A percentile compares a stretch with the other conserved stretches of the same genome.
phyloP scores from a whole-genome alignment of 2,797 vertebrate genomes.

The Leptatherina wallacei region DNA sequence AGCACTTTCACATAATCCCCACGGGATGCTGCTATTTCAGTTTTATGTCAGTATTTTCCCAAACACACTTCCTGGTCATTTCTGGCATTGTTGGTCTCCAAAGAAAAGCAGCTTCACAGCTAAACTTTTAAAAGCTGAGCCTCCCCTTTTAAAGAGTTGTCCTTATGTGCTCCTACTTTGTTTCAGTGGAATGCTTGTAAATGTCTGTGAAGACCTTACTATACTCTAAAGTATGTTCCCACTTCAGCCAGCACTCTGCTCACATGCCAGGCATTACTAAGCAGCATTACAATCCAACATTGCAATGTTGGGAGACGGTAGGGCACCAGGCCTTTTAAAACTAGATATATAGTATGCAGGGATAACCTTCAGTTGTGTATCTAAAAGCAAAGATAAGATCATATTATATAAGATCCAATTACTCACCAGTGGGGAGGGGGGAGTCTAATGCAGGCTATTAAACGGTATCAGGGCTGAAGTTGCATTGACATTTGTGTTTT shows the following conservation, averaged over 20 bases:
- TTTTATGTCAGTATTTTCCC: constrained; percentile 56
- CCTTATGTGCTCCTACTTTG: constrained; percentile 59
- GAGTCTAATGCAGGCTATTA: constrained; percentile 36
- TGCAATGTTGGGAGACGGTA: constrained; percentile 57
- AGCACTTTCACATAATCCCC: constrained; percentile 65
- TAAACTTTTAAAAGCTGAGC: constrained; percentile 36
- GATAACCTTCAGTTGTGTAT: constrained; percentile 19
- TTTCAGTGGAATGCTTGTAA: constrained; percentile 66
- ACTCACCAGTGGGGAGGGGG: not conserved
- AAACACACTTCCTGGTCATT: constrained; percentile 55
- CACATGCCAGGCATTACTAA: constrained; percentile 58
- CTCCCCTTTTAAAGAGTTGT: constrained; percentile 26
- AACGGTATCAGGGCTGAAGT: not conserved
- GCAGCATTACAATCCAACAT: constrained; percentile 55
- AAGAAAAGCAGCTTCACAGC: constrained; percentile 31
- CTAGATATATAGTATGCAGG: constrained; percentile 51
- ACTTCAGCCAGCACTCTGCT: constrained; percentile 31
- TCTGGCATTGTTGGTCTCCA: constrained; percentile 33
- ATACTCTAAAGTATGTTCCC: constrained; percentile 45
- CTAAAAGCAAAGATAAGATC: constrained; percentile 30
- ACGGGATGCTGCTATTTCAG: constrained; percentile 60
- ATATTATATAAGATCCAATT: constrained; percentile 6
- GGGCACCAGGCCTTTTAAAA: constrained; percentile 74
- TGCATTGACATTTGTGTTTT: constrained; percentile 7
- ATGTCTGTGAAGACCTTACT: constrained; percentile 32